Base-by-base conservation (phyloP, 53 echinoderm and acorn worm genomes). In the Henricia sp. region DNA sequence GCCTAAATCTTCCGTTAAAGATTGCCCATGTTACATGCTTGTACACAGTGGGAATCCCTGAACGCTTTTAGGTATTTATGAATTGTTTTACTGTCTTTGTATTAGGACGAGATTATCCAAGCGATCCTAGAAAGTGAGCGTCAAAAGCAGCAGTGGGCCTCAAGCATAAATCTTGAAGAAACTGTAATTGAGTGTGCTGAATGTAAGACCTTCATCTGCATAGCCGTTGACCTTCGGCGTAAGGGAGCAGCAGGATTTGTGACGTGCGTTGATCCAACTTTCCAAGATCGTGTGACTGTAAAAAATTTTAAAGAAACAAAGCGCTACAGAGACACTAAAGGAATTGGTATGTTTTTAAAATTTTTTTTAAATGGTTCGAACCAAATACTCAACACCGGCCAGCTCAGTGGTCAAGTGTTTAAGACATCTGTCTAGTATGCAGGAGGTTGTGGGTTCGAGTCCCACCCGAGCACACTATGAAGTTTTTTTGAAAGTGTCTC, bases 311-410 rank as follows among this genome's bases (percentile, higher is more conserved):
- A n/a, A n/a, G n/a, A n/a, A n/a, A n/a, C n/a, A 10, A 37, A 0
- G 16, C 70, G 70, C 24, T 70, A 44, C 70, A 8, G 70, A 3
- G 70, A 70, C 34, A 44, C 70, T 0, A 43, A 70, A 34, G 46
- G 70, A 12, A 28, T 70, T 27, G 43, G 70, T 70, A 26, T 44
- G 70, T 70, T 68, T n/a, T n/a, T n/a, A n/a, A n/a, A n/a, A n/a
- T n/a, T n/a, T n/a, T n/a, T n/a, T n/a, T n/a, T n/a, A n/a, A n/a
- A n/a, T n/a, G n/a, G n/a, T n/a, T n/a, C n/a, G n/a, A n/a, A n/a
- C n/a, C n/a, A n/a, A n/a, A n/a, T n/a, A n/a, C n/a, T n/a, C n/a
- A n/a, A n/a, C n/a, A n/a, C n/a, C n/a, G n/a, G n/a, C n/a, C n/a
- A n/a, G n/a, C n/a, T n/a, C n/a, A n/a, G n/a, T n/a, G n/a, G n/a